Conservation (phyloP, 2,113 vertebrate genomes). For the human (Homo sapiens) region DNA sequence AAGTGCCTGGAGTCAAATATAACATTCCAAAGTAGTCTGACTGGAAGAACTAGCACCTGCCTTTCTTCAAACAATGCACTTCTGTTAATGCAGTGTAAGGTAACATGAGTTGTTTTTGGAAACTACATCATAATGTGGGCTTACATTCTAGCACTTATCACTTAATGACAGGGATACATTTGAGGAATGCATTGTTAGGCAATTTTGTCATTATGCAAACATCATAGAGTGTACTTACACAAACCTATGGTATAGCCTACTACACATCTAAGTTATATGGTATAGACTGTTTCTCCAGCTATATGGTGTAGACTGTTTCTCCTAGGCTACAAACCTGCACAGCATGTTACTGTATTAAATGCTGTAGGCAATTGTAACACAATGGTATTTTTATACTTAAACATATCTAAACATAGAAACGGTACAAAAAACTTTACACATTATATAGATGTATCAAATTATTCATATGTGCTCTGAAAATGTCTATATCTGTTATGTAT, state of each 20-base stretch:
- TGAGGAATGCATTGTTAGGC: not conserved
- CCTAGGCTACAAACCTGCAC: no score
- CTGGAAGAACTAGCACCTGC: slow-evolving; percentile 21
- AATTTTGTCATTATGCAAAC: not conserved
- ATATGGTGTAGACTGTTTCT: not conserved
- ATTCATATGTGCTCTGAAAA: not conserved
- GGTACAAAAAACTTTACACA: not conserved
- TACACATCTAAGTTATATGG: not conserved
- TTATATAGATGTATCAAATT: not conserved
- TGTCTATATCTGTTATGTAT: not conserved
- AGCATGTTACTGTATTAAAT: not conserved
- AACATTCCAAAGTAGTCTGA: slow-evolving; percentile 52
- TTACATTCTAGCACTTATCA: not conserved
- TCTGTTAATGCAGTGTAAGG: slow-evolving; percentile 32
- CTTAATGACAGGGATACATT: not conserved
- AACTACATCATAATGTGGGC: not conserved
- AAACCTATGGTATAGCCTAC: not conserved
- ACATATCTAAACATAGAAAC: not conserved
- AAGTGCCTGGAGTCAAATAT: not conserved
- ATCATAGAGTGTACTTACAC: not conserved
- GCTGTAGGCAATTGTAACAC: not conserved
- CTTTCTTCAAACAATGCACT: slow-evolving; percentile 41
- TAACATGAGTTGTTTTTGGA: slow-evolving; percentile 43
- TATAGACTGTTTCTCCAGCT: not conserved
- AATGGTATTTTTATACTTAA: not conserved